Conservation (phyloP, 2,797 vertebrate genomes). For the Meriones psammophilus region DNA sequence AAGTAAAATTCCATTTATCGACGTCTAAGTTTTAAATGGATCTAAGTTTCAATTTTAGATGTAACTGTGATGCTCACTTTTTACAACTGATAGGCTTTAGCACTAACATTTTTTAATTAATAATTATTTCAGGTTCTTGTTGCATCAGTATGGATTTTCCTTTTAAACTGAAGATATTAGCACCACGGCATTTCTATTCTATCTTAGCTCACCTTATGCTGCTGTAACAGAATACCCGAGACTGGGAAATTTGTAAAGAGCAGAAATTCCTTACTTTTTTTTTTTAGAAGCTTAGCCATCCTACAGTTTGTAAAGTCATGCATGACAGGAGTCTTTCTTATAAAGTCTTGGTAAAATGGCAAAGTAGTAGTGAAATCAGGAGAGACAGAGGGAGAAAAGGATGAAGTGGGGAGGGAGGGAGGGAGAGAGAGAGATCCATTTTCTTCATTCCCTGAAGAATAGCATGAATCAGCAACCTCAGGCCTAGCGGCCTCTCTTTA, state of each 20-base stretch:
- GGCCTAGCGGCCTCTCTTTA: background rate
- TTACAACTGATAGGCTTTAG: slow-evolving; percentile 8
- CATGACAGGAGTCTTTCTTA: background rate
- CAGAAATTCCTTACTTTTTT: background rate
- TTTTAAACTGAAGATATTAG: background rate
- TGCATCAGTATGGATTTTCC: background rate
- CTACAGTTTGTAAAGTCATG: background rate
- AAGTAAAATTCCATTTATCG: background rate
- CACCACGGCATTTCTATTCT: background rate
- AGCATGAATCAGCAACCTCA: background rate
- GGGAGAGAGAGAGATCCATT: too few relatives aligned
- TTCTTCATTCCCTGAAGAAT: background rate
- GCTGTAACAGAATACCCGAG: background rate
- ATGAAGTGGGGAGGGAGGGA: too few relatives aligned
- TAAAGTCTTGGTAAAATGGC: background rate
- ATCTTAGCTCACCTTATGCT: background rate
- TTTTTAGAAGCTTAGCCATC: background rate
- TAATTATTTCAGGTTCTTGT: background rate
- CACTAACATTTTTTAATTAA: background rate
- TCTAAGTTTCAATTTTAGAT: slow-evolving; percentile 35
- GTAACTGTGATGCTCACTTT: background rate
- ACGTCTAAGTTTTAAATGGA: slow-evolving; percentile 3
- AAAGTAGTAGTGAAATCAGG: background rate
- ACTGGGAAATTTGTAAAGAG: background rate
- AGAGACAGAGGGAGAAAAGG: too few relatives aligned